phyloP scores from a whole-genome alignment of 2,888 invertebrate genomes.

The Acrobasis consociella region DNA sequence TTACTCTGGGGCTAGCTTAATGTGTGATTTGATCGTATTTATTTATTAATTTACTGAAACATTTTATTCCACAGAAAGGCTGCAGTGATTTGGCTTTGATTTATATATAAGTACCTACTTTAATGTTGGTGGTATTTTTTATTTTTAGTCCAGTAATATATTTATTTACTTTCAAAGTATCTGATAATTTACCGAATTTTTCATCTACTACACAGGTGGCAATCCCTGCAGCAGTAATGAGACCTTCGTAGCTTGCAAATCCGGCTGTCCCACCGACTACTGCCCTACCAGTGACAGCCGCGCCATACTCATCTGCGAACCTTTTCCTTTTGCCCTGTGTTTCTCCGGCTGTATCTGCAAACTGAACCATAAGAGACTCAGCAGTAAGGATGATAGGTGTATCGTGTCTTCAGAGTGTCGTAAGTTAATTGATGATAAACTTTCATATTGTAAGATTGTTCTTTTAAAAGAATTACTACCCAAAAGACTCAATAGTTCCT shows the following conservation, averaged over 20 bases:
- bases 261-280: slow-evolving; percentile 36
- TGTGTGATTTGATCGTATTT: too few species aligned
- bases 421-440: slow-evolving; percentile 28
- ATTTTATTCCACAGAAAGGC: too few species aligned
- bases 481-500: too few species aligned
- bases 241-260: slow-evolving; percentile 38
- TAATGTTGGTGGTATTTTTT: too few species aligned
- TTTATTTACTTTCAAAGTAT: too few species aligned
- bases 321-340: slow-evolving; percentile 37
- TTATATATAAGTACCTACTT: too few species aligned
- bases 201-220: slow-evolving; percentile 36
- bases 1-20: too few species aligned
- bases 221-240: slow-evolving; percentile 45
- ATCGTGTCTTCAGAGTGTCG: slow-evolving; percentile 39
- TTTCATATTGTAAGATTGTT: too few species aligned
- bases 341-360: slow-evolving; percentile 46
- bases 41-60: too few species aligned
- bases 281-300: slow-evolving; percentile 46
- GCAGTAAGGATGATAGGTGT: slow-evolving; percentile 39
- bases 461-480: too few species aligned
- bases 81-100: too few species aligned
- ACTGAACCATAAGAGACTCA: slow-evolving; percentile 39
- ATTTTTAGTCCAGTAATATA: too few species aligned
- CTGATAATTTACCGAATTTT: not conserved
- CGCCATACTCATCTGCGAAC: slow-evolving; percentile 34